Conservation (phyloP, 2,888 invertebrate genomes). For the Cryptus viduatorius region DNA sequence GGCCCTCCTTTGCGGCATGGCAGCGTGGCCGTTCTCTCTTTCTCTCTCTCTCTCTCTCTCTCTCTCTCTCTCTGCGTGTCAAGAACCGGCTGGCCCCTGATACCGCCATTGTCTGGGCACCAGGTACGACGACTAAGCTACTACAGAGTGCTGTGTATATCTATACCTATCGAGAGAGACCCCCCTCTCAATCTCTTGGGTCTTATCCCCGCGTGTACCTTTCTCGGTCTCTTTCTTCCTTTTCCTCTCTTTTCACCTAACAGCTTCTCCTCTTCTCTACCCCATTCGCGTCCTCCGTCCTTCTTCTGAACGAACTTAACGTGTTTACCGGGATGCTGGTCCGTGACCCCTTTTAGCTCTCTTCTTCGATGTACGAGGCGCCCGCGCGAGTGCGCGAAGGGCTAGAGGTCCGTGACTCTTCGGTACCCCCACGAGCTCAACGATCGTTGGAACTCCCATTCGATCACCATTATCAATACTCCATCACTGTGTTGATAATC, state of each 20-base stretch:
- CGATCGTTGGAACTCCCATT: conserved; percentile 49
- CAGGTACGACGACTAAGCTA: conserved; percentile 63
- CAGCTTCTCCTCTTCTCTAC: conserved; percentile 30
- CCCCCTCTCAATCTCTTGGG: conserved; percentile 60
- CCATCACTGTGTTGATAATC: conserved; percentile 47
- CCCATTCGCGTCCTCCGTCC: conserved; percentile 36
- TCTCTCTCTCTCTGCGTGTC: conserved; percentile 73
- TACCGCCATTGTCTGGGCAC: conserved; percentile 81
- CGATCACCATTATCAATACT: conserved; percentile 41
- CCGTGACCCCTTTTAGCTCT: conserved; percentile 74
- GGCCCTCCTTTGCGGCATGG: conserved; percentile 60
- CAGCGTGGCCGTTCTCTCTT: conserved; percentile 62
- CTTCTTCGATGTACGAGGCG: conserved; percentile 25
- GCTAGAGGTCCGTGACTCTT: conserved; percentile 61
- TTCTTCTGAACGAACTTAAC: conserved; percentile 34
- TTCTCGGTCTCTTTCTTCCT: conserved; percentile 57
- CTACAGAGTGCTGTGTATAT: conserved; percentile 21
- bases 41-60: not conserved
- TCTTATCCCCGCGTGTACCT: conserved; percentile 60
- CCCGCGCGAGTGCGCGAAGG: conserved; percentile 37
- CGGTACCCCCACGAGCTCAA: conserved; percentile 35
- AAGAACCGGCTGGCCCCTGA: conserved; percentile 82
- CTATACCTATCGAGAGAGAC: conserved; percentile 26
- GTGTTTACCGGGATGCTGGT: conserved; percentile 68
- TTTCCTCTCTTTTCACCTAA: conserved; percentile 31